Evolutionary conservation across 2,888 invertebrate genomes (phyloP), one percentile per base, ranked within the genome.

Genomic region (Linyphia triangularis): DNA sequence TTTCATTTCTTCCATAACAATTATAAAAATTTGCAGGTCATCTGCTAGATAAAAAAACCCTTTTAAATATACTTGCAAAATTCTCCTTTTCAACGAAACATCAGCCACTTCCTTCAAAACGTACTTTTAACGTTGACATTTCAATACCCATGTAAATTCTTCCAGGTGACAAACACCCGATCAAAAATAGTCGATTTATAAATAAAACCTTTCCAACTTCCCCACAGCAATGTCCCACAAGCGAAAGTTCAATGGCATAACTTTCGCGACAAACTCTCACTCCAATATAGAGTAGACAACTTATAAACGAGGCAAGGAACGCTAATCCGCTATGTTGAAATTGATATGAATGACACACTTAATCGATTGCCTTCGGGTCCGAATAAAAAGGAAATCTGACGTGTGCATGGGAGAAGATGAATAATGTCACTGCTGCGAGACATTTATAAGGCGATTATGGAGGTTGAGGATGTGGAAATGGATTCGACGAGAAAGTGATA

Each of bases 261-360:
- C 30, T 61, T 7, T 26, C 16, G 10, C 24, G 26, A 2, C 28
- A 24, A 10, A 63, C 63, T 73, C 73, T 59, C 59, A 19, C 59
- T 59, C 22, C 6, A 16, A 33, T 57, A n/a, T n/a, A n/a, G n/a
- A n/a, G n/a, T n/a, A n/a, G n/a, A n/a, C n/a, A n/a, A n/a, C n/a
- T n/a, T n/a, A n/a, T 24, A 28, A 30, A 9, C 10, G 19, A 30
- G 30, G 22, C 19, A 33, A 73, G 6, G 16, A 59, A 73, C 59
- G n/a, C 30, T 10, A 59, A 59, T 51, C 28, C 43, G 26, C 16
- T 7, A 51, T 59, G 57, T 59, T 28, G 30, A 30, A 73, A 73
- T 73, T 33, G 59, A 73, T 73, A 59, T 57, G 30, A 24, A 19
- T 73, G 73, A 73, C 73, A 73, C 57, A 73, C 59, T 59, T 73